Conservation (phyloP, 2,113 vertebrate genomes). For the Thamnophis sirtalis region DNA sequence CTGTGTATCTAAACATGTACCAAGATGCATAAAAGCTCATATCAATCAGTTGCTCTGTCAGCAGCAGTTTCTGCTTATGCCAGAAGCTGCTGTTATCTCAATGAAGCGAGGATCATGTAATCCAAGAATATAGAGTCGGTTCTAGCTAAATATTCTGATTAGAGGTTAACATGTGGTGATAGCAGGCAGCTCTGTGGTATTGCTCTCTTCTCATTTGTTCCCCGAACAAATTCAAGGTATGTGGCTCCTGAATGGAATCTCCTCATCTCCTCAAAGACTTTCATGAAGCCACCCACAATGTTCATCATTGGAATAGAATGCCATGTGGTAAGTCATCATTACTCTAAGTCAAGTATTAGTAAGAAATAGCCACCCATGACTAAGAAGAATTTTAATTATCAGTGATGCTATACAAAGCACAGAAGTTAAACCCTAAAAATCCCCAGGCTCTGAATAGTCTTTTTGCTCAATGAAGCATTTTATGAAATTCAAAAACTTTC, state of each 20-base stretch:
- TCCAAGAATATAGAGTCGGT: not conserved
- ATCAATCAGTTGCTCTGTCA: not conserved
- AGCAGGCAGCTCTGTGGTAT: not conserved
- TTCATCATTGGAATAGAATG: not conserved
- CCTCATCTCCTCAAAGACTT: not conserved
- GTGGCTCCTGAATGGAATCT: not conserved
- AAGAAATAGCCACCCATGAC: not conserved
- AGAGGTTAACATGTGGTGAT: not conserved
- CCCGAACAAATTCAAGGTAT: not conserved
- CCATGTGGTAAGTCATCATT: constrained; percentile 8
- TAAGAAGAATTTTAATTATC: constrained; percentile 23
- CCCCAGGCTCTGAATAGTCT: not conserved
- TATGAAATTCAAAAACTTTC: not conserved
- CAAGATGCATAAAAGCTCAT: not conserved
- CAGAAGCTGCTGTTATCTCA: not conserved
- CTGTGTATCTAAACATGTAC: not conserved
- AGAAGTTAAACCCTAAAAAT: not conserved
- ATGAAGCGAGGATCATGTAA: not conserved
- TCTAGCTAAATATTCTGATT: not conserved
- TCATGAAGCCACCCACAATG: not conserved
- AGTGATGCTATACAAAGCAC: not conserved
- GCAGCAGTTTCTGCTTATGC: not conserved
- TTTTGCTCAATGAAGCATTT: not conserved
- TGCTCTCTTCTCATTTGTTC: not conserved
- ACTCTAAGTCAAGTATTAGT: constrained; percentile 3